Evolutionary conservation across 2,888 invertebrate genomes (phyloP).

Genomic region (Oeneis ivallda): DNA sequence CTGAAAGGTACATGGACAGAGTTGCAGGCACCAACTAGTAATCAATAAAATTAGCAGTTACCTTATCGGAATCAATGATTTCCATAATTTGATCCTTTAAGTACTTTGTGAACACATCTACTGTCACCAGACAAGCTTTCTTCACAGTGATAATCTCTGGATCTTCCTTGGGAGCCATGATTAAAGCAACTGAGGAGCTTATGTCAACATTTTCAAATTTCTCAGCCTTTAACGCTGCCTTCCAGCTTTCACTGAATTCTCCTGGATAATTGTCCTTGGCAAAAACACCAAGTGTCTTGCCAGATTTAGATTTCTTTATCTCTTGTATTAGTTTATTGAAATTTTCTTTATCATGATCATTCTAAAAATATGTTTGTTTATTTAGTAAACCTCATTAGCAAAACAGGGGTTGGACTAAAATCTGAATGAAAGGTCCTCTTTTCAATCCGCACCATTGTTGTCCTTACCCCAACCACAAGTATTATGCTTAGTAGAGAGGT

Average conservation of each 20-base stretch:
- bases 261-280: constrained; percentile 96
- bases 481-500: too few species aligned
- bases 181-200: constrained; percentile 89
- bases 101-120: constrained; percentile 97
- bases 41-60: constrained; percentile 50
- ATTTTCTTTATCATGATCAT: constrained; percentile 96
- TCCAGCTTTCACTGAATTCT: constrained; percentile 96
- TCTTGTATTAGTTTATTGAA: constrained; percentile 88
- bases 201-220: constrained; percentile 94
- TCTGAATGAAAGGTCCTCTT: neutral
- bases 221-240: constrained; percentile 87
- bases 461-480: too few species aligned
- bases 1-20: too few species aligned
- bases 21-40: neutral
- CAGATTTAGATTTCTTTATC: constrained; percentile 93
- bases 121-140: constrained; percentile 95
- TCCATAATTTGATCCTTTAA: constrained; percentile 99
- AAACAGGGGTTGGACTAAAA: too few species aligned
- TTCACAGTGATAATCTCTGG: constrained; percentile 93
- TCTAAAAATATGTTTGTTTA: constrained; percentile 66
- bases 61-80: constrained; percentile 98
- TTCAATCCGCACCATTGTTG: too few species aligned
- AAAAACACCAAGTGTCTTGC: constrained; percentile 94
- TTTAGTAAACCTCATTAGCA: too few species aligned
- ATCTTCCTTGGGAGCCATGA: constrained; percentile 98